These are phyloP conservation scores for Gymnothorax reevesii DNA, from an alignment of 2,797 vertebrate species.

Conservation along the genomic window DNA sequence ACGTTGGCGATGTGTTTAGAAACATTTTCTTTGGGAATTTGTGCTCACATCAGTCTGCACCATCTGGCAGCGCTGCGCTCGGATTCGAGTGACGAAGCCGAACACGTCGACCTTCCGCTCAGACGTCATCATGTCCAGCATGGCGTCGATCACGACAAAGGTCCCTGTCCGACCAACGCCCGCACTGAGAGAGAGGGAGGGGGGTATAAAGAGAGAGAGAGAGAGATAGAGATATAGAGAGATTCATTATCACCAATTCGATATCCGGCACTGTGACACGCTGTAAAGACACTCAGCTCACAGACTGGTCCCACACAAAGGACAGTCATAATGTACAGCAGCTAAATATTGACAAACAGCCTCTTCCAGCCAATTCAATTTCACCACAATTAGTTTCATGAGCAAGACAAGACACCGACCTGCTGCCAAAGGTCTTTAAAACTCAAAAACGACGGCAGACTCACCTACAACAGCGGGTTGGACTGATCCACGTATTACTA, in stretches of 20 bases:
- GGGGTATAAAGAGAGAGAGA: background rate
- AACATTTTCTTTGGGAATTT: background rate
- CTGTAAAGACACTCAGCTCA: background rate
- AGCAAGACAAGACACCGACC: background rate
- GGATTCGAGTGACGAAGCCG: constrained; percentile 93
- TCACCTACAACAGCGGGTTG: background rate
- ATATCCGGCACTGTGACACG: background rate
- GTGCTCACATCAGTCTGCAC: constrained; percentile 94
- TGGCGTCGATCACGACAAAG: constrained; percentile 97
- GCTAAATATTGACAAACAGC: background rate
- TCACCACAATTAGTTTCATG: background rate
- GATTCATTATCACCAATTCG: background rate
- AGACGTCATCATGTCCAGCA: constrained; percentile 95
- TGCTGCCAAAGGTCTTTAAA: background rate
- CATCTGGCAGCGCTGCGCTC: constrained; percentile 98
- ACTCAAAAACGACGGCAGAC: background rate
- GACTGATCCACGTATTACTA: background rate
- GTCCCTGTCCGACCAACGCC: constrained; percentile 95
- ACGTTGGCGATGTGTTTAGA: background rate
- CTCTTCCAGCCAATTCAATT: background rate
- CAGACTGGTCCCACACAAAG: background rate
- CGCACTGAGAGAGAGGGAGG: constrained; percentile 69
- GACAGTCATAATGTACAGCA: background rate
- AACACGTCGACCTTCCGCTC: constrained; percentile 96
- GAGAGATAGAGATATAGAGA: background rate